These are phyloP conservation scores for Patella ulyssiponensis DNA, from an alignment of 2,888 invertebrate genomes.

Conservation along the genomic window DNA sequence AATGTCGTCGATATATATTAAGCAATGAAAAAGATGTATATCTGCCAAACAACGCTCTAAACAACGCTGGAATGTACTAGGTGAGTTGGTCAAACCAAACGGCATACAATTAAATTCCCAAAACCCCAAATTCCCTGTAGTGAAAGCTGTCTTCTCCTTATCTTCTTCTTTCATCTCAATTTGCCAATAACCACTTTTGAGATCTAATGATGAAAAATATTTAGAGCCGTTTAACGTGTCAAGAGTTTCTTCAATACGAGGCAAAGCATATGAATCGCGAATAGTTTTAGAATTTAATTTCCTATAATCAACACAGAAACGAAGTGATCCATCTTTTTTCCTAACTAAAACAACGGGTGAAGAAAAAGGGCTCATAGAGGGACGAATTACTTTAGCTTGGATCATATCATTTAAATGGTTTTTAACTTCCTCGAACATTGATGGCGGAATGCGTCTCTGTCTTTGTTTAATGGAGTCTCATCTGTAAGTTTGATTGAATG, in stretches of 20 bases:
- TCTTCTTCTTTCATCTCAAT: constrained; percentile 32
- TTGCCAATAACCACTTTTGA: constrained; percentile 37
- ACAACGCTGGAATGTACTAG: constrained; percentile 36
- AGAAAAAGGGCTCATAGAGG: constrained; percentile 24
- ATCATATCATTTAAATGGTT: constrained; percentile 32
- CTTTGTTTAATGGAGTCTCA: constrained; percentile 31
- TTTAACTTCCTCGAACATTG: constrained; percentile 32
- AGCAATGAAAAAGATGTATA: constrained; percentile 38
- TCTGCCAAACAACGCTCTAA: constrained; percentile 35
- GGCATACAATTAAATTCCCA: constrained; percentile 30
- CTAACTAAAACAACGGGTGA: constrained; percentile 36
- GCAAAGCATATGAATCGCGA: constrained; percentile 33
- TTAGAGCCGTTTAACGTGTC: constrained; percentile 33
- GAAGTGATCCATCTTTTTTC: constrained; percentile 33
- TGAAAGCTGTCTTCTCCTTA: constrained; percentile 37
- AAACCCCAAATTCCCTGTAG: constrained; percentile 34
- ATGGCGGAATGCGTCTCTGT: constrained; percentile 35
- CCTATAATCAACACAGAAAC: constrained; percentile 36
- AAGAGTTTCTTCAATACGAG: constrained; percentile 32
- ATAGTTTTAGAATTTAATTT: constrained; percentile 31
- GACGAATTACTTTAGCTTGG: constrained; percentile 25
- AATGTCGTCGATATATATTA: constrained; percentile 48
- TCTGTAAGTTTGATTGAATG: constrained; percentile 28
- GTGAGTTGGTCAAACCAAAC: constrained; percentile 40
- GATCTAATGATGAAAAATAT: constrained; percentile 32